Evolutionary conservation across 2,797 vertebrate species (phyloP), one percentile per base, ranked within the genome.

Genomic region (Tenualosa thibaudeaui): DNA sequence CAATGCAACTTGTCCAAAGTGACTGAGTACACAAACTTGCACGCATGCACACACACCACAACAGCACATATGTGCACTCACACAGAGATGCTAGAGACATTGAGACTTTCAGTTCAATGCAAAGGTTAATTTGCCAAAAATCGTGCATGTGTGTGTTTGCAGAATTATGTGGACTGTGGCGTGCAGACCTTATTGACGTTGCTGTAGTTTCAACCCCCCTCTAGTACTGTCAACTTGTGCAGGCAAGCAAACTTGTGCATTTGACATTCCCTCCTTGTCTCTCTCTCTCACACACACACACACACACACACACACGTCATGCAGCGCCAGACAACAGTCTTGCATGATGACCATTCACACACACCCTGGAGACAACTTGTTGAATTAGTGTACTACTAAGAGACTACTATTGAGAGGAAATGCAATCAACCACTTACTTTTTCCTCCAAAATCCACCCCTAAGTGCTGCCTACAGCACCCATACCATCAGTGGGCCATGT

Each of bases 111-210:
- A 58, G 56, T 9, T 8, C 10, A 22, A 58, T 58, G 22, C 56
- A 58, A 26, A 68, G 62, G 26, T 31, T 68, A 68, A 37, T 68
- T 68, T 68, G 2, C 58, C n/a, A 9, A 62, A 31, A 62, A 62
- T n/a, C 58, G 15, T 78, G 19, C 62, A 68, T 49, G 7, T 53
- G 37, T 83, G 46, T 88, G 68, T 87, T 9, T 87, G 62, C 90
- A 96, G 95, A 94, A 84, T 88, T 94, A 89, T 89, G 93, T 95
- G 90, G 95, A 96, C 89, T 94, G 93, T 89, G 95, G 94, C 46
- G 93, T 95, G 81, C 94, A 95, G 91, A 95, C 95, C 2, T 87
- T 94, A 92, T 87, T 95, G 90, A 94, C 93, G 54, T 93, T 95
- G 56, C 84, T 94, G 90, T 95, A 95, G 91, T 78, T 65, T 75